These are phyloP conservation scores for Myiothlypis chrysogaster DNA, from an alignment of 2,797 vertebrate species.

Conservation along the genomic window DNA sequence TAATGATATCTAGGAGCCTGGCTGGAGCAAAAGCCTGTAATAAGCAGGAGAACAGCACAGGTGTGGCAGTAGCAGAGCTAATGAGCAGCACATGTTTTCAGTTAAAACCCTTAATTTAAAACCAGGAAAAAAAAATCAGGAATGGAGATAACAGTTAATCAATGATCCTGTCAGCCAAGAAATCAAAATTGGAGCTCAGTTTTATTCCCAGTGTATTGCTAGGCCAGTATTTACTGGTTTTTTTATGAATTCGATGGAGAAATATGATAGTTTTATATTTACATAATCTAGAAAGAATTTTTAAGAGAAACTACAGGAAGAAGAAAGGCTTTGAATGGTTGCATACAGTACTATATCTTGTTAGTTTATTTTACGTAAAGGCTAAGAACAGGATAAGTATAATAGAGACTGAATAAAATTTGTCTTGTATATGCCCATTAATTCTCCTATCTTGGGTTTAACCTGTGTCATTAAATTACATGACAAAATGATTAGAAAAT, in stretches of 20 bases:
- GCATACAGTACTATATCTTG: neutral
- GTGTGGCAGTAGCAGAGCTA: conserved; percentile 14
- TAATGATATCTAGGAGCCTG: neutral
- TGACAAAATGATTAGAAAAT: neutral
- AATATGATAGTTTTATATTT: neutral
- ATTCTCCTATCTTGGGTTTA: neutral
- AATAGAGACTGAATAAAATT: neutral
- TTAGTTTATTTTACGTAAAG: neutral
- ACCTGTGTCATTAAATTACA: neutral
- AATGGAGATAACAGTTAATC: neutral
- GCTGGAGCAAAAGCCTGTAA: neutral
- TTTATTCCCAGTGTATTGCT: neutral
- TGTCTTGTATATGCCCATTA: neutral
- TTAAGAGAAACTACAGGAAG: neutral
- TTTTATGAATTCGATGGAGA: neutral
- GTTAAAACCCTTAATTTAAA: conserved; percentile 37
- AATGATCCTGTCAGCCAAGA: neutral
- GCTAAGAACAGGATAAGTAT: neutral
- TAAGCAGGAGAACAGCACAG: neutral
- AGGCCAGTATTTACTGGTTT: neutral
- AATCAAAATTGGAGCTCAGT: neutral
- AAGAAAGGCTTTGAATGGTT: neutral
- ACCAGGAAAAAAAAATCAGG: neutral
- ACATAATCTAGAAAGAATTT: neutral
- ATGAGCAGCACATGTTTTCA: conserved; percentile 27